These are phyloP conservation scores for Tonatia bakeri DNA, from an alignment of 2,113 vertebrate genomes.

Conservation along the genomic window DNA sequence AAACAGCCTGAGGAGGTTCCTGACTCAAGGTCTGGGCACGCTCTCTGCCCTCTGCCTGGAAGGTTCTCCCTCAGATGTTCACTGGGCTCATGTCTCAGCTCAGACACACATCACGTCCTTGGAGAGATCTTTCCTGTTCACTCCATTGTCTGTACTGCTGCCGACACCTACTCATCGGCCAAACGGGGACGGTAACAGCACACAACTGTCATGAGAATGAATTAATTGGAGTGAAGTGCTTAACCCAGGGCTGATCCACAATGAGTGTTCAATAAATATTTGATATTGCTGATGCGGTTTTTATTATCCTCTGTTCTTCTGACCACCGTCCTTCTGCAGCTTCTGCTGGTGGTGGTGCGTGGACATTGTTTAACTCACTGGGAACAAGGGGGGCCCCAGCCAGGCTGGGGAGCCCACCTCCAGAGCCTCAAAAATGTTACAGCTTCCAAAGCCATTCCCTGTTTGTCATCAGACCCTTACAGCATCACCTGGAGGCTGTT, in stretches of 20 bases:
- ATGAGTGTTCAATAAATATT: constrained; percentile 27
- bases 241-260: neutral
- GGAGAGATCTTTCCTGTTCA: neutral
- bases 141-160: no score
- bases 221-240: neutral
- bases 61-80: neutral
- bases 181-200: neutral
- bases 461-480: neutral
- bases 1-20: neutral
- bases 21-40: neutral
- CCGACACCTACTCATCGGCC: neutral
- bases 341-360: neutral
- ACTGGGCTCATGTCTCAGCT: neutral
- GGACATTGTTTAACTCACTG: neutral
- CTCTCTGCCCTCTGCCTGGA: neutral
- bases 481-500: neutral
- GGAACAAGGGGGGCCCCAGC: neutral
- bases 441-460: neutral
- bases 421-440: rapidly evolving
- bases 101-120: neutral
- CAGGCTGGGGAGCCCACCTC: neutral
- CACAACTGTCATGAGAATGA: neutral
- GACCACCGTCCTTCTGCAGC: neutral
- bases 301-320: neutral
- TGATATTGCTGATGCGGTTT: neutral